A percentile compares a stretch with the other conserved stretches of the same genome.
Conservation (phyloP, 2,113 vertebrate genomes). For the Pituophis catenifer region DNA sequence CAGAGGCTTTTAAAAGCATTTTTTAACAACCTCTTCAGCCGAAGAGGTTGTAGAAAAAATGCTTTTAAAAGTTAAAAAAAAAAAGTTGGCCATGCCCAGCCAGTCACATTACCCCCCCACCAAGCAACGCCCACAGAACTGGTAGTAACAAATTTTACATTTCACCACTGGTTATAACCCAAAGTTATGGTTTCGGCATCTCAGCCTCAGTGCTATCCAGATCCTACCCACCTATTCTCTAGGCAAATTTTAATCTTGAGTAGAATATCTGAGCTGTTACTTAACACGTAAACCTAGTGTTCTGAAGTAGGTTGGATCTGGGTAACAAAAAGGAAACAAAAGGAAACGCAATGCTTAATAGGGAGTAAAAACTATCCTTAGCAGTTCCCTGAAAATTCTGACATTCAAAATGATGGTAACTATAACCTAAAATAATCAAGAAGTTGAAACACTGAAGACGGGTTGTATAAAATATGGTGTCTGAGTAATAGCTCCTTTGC, state of each 20-base stretch:
- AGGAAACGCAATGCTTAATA: constrained; percentile 32
- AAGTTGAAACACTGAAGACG: constrained; percentile 34
- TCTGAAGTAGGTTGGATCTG: not conserved
- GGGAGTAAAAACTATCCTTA: constrained; percentile 19
- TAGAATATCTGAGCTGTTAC: not conserved
- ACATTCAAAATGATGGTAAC: constrained; percentile 25
- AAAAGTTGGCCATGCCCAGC: no score
- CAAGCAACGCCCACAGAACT: no score
- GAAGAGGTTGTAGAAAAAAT: no score
- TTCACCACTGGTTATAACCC: not conserved
- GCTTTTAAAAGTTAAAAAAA: no score
- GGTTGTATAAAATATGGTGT: constrained; percentile 28
- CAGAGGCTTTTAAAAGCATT: no score
- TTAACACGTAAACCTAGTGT: not conserved
- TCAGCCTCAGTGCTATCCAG: not conserved
- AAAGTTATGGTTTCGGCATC: not conserved
- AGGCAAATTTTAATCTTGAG: not conserved
- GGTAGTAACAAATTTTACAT: no score
- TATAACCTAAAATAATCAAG: constrained; percentile 42
- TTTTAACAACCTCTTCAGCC: no score
- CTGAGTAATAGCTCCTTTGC: constrained; percentile 23
- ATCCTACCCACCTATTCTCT: not conserved
- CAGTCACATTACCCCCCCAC: no score
- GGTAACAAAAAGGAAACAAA: not conserved
- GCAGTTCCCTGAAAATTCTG: constrained; percentile 14